These are phyloP conservation scores for Anas platyrhynchos DNA, from an alignment of 2,113 vertebrate species.

Conservation along the genomic window DNA sequence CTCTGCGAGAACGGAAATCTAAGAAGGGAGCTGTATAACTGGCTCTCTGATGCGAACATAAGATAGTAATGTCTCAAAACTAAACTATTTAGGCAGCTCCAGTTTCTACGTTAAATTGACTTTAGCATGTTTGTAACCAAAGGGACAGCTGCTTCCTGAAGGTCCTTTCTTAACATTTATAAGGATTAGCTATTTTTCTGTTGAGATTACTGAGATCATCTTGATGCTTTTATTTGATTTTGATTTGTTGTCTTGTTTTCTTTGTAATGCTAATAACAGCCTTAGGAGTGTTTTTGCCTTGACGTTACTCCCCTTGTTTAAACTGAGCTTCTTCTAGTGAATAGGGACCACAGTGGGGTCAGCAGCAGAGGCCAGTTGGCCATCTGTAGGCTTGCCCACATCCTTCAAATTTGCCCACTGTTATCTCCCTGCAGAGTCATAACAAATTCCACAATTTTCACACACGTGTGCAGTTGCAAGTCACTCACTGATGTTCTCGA, in stretches of 20 bases:
- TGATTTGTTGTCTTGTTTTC: neutral
- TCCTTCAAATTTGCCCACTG: neutral
- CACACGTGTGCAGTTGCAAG: neutral
- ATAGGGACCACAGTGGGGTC: neutral
- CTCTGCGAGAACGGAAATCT: neutral
- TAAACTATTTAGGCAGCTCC: slow-evolving; percentile 49
- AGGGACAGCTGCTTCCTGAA: slow-evolving; percentile 33
- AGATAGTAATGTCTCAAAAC: slow-evolving; percentile 50
- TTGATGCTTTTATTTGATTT: neutral
- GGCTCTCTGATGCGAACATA: slow-evolving; percentile 28
- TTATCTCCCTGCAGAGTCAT: neutral
- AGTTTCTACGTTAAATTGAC: slow-evolving; percentile 37
- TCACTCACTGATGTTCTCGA: neutral
- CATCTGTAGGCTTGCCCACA: neutral
- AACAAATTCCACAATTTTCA: neutral
- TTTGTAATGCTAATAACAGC: neutral
- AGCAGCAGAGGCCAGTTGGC: neutral
- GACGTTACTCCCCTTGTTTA: neutral
- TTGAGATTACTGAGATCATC: slow-evolving; percentile 4
- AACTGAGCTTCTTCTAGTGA: neutral
- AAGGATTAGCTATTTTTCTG: slow-evolving; percentile 10
- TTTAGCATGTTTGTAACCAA: slow-evolving; percentile 21
- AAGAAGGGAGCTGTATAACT: slow-evolving; percentile 17
- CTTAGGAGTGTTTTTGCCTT: neutral
- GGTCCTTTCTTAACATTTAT: neutral